Base-by-base conservation (phyloP, 2,888 invertebrate species). In the Archaeoteleia sp. region DNA sequence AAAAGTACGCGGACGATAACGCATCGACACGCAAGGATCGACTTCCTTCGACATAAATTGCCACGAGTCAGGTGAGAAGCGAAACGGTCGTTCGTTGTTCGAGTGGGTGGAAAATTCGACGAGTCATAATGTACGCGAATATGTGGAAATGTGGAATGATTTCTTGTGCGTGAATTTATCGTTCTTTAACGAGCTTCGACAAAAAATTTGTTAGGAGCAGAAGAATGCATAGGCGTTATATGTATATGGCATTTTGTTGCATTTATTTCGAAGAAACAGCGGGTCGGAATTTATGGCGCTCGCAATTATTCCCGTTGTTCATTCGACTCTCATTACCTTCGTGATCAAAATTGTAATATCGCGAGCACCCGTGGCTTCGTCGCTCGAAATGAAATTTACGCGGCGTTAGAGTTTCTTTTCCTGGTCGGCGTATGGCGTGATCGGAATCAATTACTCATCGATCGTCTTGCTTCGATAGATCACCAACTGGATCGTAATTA, bases 391-490 rank as follows among this genome's bases (percentile, higher is more conserved):
- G 53, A 70, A 70, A 70, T 70, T 62, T 58, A 49, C 54, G 35
- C 48, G 48, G 66, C 54, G 53, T 62, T 48, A 53, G 58, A 32
- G 55, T 67, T 69, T 67, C 67, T 63, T 74, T 72, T 67, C 70
- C 48, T 46, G 70, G 72, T 72, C 73, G 74, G 74, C 72, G 66
- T 71, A 74, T 82, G 72, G 80, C 83, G 82, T 82, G 82, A 75
- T 78, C 78, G 76, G 77, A 82, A 81, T 82, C 82, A 82, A 82
- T 83, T 82, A 82, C 78, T 83, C 80, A 82, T 75, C 74, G 78
- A 81, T 82, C 76, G 78, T 67, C 73, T 70, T 67, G 74, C 74
- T 74, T 67, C 69, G 57, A 70, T 53, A 49, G 68, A 63, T 74
- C 73, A 71, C 73, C 71, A 49, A 77, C 75, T 77, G 78, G 74